Percentiles rank a stretch among this genome's conserved stretches.
Evolutionary conservation across 2,113 vertebrate genomes (phyloP).

Genomic region (Natator depressus): DNA sequence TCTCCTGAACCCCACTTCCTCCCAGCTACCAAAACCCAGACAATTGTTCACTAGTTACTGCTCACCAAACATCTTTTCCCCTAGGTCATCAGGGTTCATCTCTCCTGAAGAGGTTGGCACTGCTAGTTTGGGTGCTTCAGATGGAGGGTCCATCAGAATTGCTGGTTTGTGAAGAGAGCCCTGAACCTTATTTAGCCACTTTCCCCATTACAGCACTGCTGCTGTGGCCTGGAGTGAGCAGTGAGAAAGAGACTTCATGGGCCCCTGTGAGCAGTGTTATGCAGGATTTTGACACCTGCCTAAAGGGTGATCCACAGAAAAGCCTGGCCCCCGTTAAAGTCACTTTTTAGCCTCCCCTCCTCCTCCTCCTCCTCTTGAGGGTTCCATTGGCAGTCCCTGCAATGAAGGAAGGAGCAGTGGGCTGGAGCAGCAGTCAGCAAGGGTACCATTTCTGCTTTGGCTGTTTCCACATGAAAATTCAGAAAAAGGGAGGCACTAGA

Average conservation of each 20-base stretch:
- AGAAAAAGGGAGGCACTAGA: not conserved
- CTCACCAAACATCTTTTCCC: not conserved
- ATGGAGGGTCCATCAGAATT: not conserved
- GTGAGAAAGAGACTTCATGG: not conserved
- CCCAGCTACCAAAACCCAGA: not conserved
- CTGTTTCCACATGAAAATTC: not conserved
- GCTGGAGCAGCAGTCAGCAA: not conserved
- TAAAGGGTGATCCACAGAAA: not conserved
- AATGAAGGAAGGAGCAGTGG: not conserved
- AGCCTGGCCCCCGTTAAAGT: not conserved
- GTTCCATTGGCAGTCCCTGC: not conserved
- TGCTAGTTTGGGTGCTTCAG: not conserved
- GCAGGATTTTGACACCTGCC: not conserved
- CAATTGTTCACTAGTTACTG: not conserved
- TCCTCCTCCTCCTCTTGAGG: not conserved
- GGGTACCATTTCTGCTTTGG: not conserved
- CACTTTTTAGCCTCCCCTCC: not conserved
- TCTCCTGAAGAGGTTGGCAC: not conserved
- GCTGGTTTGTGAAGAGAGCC: not conserved
- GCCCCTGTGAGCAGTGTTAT: not conserved
- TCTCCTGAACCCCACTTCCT: not conserved
- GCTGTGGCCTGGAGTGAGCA: not conserved
- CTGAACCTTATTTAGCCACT: not conserved
- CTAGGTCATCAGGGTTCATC: not conserved
- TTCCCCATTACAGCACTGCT: not conserved